Evolutionary conservation across 2,113 vertebrate species (phyloP), one percentile per base, ranked within the genome.

Genomic region (Forbesichthys papilliferus): DNA sequence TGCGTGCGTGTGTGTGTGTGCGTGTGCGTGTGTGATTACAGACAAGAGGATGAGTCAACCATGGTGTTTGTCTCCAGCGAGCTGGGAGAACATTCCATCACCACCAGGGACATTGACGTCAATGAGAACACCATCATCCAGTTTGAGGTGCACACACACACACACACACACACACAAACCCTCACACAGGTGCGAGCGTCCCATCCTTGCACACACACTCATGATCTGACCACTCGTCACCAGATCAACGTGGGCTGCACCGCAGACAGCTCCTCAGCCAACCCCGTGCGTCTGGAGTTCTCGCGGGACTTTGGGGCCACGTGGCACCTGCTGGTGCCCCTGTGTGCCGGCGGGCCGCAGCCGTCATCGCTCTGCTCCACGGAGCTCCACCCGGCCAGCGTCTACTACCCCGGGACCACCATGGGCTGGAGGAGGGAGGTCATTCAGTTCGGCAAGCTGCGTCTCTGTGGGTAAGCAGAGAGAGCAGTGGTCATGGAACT

Each of bases 51-150:
- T 87, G 95, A 98, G 84, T 96, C 96, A 1, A 94, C 96, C n/a
- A 95, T 99, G 95, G 96, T 99, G 64, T 99, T 99, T 91, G 92
- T 98, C 84, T 98, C 98, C 79, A 98, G 94, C 85, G 96, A 98
- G 87, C 87, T 95, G 48, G 98, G 98, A 55, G 98, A 99, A 65
- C 97, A 99, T 81, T 98, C 98, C 42, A 96, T 99, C 55, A 98
- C 96, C 77, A 98, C 96, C 51, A 92, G 95, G 55, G 96, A 99
- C 87, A 90, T 99, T 65, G 94, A 89, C 71, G 96, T 99, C 55
- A 96, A 96, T 77, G 97, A 99, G 91, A 98, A 98, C 85, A 99
- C 97, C 34, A 94, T 99, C 81, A 91, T 99, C 74, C 98, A 99
- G 11, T 99, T 99, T 93, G 95, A 99, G 96, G 98, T 99, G 93